Percentiles rank a stretch among this genome's conserved stretches.
Conservation (phyloP, 2,113 vertebrate genomes). For the Aldabrachelys gigantea region DNA sequence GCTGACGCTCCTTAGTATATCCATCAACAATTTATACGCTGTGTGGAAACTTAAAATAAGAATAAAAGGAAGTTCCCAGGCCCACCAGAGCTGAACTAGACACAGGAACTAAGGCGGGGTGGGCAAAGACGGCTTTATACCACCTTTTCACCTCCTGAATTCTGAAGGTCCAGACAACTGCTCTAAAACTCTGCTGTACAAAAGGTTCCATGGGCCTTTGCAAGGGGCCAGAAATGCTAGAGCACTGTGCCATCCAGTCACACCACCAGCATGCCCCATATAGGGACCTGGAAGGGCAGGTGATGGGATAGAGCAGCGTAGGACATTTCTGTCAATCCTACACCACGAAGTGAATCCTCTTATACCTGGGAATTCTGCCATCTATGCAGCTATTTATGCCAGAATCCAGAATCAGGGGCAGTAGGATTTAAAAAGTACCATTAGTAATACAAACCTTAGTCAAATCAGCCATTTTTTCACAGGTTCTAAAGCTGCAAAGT, state of each 20-base stretch:
- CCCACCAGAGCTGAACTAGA: fast-evolving
- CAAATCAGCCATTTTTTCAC: neutral
- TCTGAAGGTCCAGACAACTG: neutral
- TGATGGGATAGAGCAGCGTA: no score
- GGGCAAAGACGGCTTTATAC: neutral
- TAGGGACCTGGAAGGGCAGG: neutral
- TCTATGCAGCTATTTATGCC: neutral
- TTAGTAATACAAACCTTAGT: neutral
- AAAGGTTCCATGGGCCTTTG: neutral
- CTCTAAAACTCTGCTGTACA: neutral
- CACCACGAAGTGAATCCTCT: neutral
- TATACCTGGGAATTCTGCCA: neutral
- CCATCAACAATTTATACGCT: neutral
- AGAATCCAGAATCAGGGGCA: neutral
- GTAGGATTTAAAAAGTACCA: neutral
- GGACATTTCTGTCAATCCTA: neutral
- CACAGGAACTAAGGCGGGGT: neutral
- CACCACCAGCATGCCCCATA: neutral
- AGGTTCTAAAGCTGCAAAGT: neutral
- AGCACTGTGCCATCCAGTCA: neutral
- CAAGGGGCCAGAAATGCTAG: neutral
- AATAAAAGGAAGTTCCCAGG: neutral
- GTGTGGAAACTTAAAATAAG: neutral
- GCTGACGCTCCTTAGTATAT: neutral
- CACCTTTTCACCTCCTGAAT: neutral